phyloP scores from a whole-genome alignment of 2,797 vertebrate genomes.

The Anniella stebbinsi region DNA sequence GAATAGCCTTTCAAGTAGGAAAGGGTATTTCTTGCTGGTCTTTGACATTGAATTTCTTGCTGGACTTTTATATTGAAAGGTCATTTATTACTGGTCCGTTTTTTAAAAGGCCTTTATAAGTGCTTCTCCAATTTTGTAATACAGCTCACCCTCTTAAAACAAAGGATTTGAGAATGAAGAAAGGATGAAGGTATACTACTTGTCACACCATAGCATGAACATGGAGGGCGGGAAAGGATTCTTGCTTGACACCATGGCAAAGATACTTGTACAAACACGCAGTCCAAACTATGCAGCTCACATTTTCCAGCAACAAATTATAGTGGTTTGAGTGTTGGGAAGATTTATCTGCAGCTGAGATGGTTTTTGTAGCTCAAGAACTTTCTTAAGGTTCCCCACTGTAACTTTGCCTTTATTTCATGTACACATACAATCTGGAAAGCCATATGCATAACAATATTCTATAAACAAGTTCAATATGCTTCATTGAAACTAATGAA shows the following conservation, averaged over 20 bases:
- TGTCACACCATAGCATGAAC: neutral
- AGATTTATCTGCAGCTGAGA: neutral
- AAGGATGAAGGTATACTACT: neutral
- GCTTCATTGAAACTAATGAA: neutral
- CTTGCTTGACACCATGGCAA: neutral
- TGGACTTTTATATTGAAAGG: neutral
- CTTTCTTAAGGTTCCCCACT: neutral
- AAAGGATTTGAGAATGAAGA: neutral
- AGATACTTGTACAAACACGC: neutral
- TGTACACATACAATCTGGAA: neutral
- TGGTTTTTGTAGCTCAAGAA: neutral
- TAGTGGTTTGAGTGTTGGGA: neutral
- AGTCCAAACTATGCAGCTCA: neutral
- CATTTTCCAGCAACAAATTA: neutral
- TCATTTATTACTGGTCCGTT: neutral
- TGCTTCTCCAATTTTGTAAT: neutral
- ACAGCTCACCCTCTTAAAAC: neutral
- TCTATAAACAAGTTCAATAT: neutral
- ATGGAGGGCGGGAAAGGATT: too few relatives aligned
- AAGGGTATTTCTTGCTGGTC: neutral
- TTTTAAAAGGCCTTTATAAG: neutral
- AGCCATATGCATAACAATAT: neutral
- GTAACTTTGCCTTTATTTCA: neutral
- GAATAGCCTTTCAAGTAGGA: neutral
- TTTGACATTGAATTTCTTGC: neutral